phyloP scores from a whole-genome alignment of 2,113 vertebrate genomes.

The Mirounga angustirostris region DNA sequence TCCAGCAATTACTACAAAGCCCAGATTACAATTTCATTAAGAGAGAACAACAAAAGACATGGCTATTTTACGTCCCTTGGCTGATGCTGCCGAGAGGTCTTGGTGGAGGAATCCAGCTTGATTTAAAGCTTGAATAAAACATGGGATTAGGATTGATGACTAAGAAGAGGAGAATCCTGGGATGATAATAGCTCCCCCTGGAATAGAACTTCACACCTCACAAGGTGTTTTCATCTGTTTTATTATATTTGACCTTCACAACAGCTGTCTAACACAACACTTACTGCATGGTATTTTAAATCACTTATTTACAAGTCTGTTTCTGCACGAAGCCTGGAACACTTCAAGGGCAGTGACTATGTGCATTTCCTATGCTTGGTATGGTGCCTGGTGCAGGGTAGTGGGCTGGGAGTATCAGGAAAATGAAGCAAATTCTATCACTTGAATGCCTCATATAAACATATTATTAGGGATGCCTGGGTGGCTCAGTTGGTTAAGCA shows the following conservation, averaged over 20 bases:
- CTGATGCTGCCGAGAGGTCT: neutral
- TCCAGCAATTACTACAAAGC: neutral
- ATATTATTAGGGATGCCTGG: neutral
- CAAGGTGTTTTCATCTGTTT: neutral
- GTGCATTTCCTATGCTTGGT: neutral
- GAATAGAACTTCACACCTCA: neutral
- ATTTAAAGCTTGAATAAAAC: constrained; percentile 48
- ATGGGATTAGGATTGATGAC: neutral
- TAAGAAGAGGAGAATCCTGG: neutral
- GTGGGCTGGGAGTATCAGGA: neutral
- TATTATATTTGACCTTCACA: constrained; percentile 6
- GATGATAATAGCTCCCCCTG: neutral
- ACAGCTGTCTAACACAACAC: neutral
- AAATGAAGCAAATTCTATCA: neutral
- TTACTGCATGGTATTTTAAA: neutral
- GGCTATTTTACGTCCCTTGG: neutral
- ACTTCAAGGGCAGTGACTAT: neutral
- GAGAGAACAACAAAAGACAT: neutral
- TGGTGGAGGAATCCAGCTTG: neutral
- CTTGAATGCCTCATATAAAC: neutral
- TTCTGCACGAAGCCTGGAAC: neutral
- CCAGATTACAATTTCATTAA: neutral
- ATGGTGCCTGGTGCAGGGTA: neutral
- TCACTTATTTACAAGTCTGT: neutral
- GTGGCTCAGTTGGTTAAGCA: neutral